A percentile compares a stretch with the other conserved stretches of the same genome.
phyloP scores from a whole-genome alignment of 2,888 invertebrate species.

The Gastracanthus pulcherrimus region DNA sequence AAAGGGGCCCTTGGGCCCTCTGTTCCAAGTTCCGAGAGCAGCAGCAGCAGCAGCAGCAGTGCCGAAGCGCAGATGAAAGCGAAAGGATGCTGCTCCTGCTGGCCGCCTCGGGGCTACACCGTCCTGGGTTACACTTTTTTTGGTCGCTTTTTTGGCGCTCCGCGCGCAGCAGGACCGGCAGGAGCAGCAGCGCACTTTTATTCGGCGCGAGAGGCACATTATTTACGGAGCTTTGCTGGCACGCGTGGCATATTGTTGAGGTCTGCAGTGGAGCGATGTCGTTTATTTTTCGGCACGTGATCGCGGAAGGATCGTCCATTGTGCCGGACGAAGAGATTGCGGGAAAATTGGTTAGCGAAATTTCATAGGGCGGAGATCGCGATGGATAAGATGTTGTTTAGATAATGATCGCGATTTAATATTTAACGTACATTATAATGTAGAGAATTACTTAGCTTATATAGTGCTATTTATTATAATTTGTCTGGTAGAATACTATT shows the following conservation, averaged over 20 bases:
- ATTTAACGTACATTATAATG: too few species aligned
- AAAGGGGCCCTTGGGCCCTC: not conserved
- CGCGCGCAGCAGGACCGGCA: not conserved
- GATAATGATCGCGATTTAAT: not conserved
- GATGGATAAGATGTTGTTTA: too few species aligned
- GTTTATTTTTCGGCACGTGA: slow-evolving; percentile 47
- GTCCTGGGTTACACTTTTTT: not conserved
- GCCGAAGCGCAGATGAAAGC: slow-evolving; percentile 55
- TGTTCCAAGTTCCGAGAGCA: not conserved
- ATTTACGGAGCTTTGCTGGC: not conserved
- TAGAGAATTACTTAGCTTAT: too few species aligned
- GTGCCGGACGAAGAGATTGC: not conserved
- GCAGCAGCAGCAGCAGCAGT: not conserved
- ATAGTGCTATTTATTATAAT: too few species aligned
- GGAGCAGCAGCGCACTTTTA: not conserved
- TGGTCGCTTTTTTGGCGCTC: not conserved
- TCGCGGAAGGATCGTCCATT: not conserved
- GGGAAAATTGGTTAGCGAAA: not conserved
- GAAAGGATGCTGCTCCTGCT: slow-evolving; percentile 54
- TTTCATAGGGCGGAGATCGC: not conserved
- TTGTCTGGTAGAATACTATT: too few species aligned
- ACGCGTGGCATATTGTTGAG: not conserved
- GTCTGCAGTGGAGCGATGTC: not conserved
- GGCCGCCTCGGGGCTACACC: slow-evolving; percentile 10
- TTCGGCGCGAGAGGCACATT: not conserved